phyloP scores from a whole-genome alignment of 2,888 invertebrate genomes.

The Bellardia pandia region DNA sequence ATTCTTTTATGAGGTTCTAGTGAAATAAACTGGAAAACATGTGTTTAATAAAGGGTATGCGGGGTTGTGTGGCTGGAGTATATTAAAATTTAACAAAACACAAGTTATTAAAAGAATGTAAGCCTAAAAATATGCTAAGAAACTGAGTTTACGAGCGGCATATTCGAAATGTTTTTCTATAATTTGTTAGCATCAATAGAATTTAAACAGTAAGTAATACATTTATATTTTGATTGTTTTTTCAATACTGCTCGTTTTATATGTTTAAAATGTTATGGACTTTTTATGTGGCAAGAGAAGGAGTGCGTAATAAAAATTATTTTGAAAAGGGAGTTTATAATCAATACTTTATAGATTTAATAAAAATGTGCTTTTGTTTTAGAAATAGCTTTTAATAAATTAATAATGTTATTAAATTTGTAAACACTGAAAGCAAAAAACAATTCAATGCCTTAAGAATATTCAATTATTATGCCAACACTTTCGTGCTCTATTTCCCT shows the following conservation, averaged over 20 bases:
- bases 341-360: too few species aligned
- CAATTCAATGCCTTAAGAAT: background rate
- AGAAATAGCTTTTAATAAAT: too few species aligned
- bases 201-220: background rate
- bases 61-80: background rate
- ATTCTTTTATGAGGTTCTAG: conserved; percentile 29
- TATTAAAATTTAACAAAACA: conserved; percentile 6
- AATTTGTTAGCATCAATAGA: conserved; percentile 2
- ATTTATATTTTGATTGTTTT: background rate
- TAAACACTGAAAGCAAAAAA: too few species aligned
- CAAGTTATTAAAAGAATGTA: background rate
- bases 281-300: background rate
- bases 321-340: too few species aligned
- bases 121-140: conserved; percentile 1
- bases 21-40: conserved; percentile 6
- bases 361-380: too few species aligned
- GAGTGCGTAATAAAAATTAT: too few species aligned
- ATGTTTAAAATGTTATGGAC: background rate
- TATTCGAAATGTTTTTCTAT: background rate
- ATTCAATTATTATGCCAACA: background rate
- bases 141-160: background rate
- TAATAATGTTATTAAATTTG: too few species aligned
- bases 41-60: background rate
- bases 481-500: background rate
- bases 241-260: background rate